phyloP scores from a whole-genome alignment of 2,113 vertebrate genomes.

The Argyrosomus japonicus region DNA sequence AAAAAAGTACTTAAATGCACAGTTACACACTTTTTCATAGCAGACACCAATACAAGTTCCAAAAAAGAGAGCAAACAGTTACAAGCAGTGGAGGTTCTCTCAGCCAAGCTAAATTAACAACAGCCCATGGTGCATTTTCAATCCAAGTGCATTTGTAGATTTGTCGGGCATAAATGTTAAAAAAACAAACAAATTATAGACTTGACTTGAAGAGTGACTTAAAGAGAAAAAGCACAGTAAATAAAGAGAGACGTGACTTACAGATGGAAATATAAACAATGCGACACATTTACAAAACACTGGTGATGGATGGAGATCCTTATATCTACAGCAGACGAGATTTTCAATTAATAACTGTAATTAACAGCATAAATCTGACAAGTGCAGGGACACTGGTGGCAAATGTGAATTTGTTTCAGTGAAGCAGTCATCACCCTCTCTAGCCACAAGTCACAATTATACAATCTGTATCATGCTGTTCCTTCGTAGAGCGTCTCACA shows the following conservation, averaged over 20 bases:
- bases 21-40: slow-evolving; percentile 31
- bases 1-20: not conserved
- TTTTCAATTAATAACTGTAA: slow-evolving; percentile 18
- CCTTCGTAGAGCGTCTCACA: not conserved
- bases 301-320: slow-evolving; percentile 39
- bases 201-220: slow-evolving; percentile 25
- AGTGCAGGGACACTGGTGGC: not conserved
- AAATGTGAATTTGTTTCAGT: slow-evolving; percentile 21
- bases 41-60: slow-evolving; percentile 39
- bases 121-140: slow-evolving; percentile 65
- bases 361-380: slow-evolving; percentile 17
- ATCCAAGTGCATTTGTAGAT: slow-evolving; percentile 49
- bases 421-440: slow-evolving; percentile 7
- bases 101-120: slow-evolving; percentile 58
- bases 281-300: slow-evolving; percentile 61
- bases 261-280: slow-evolving; percentile 41
- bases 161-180: slow-evolving; percentile 32
- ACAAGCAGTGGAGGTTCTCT: slow-evolving; percentile 57
- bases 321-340: slow-evolving; percentile 1
- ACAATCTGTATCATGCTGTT: not conserved
- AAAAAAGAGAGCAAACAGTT: slow-evolving; percentile 37
- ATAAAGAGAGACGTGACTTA: slow-evolving; percentile 37
- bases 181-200: slow-evolving; percentile 29
- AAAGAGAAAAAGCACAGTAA: slow-evolving; percentile 34
- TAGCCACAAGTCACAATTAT: slow-evolving; percentile 20